phyloP scores from a whole-genome alignment of 2,113 vertebrate species.

The Dascyllus trimaculatus region DNA sequence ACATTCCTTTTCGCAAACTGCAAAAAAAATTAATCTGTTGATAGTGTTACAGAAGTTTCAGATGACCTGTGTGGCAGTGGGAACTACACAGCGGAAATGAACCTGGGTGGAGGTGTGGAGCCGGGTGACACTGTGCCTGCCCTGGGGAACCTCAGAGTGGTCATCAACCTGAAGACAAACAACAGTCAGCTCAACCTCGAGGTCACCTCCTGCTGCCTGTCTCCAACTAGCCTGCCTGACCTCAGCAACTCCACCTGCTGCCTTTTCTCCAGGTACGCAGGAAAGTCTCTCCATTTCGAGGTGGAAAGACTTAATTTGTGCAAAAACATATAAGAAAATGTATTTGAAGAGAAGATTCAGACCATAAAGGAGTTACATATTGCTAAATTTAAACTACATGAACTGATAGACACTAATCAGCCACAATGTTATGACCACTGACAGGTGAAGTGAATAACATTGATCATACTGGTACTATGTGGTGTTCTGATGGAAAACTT shows the following conservation, averaged over 20 bases:
- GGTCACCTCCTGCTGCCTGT: conserved; percentile 83
- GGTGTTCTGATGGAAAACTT: too few species aligned
- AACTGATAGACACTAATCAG: too few species aligned
- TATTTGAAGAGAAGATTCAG: not conserved
- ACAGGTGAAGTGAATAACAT: too few species aligned
- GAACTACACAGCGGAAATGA: conserved; percentile 84
- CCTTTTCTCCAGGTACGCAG: conserved; percentile 79
- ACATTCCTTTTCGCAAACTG: not conserved
- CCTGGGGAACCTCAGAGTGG: conserved; percentile 71
- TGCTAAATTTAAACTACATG: conserved; percentile 15
- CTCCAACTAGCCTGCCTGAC: conserved; percentile 54
- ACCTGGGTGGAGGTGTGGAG: conserved; percentile 46
- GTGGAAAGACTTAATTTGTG: not conserved
- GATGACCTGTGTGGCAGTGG: conserved; percentile 82
- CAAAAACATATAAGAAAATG: not conserved
- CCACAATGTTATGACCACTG: too few species aligned
- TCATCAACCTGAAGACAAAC: conserved; percentile 80
- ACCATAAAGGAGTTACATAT: conserved; percentile 6
- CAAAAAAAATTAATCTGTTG: conserved; percentile 9
- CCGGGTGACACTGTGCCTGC: conserved; percentile 36
- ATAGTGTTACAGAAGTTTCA: conserved; percentile 78
- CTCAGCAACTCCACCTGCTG: conserved; percentile 75
- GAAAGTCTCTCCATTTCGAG: not conserved
- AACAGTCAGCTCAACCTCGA: conserved; percentile 76
- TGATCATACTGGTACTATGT: too few species aligned